Base-by-base conservation (phyloP, 1,140 invertebrate genomes). In the Frieseomelitta varia region DNA sequence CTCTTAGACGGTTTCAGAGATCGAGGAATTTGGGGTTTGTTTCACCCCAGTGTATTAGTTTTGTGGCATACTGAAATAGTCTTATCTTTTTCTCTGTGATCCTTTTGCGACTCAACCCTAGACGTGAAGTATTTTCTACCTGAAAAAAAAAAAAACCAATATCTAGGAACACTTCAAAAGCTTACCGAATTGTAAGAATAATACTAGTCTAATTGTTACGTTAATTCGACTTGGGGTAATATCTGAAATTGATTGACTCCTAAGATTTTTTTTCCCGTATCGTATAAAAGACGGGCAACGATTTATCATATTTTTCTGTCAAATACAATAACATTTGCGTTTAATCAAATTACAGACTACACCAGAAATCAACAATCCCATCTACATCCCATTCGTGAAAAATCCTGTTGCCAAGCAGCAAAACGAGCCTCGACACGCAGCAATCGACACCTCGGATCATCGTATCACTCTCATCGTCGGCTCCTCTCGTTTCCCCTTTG, bases 361-460 rank as follows among this genome's bases (percentile, higher is more conserved):
- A 12, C 21, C 1, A 61, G 24, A 61, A n/a, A 24, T 61, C 58
- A n/a, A n/a, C 24, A n/a, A n/a, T n/a, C 21, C 21, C 24, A 11
- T 58, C 21, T 11, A 24, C 21, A 27, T 14, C n/a, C 12, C 4
- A 17, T 65, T 15, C 63, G 63, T 1, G 4, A n/a, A 17, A 74
- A 53, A 74, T 75, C 30, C 30, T 75, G 73, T 75, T 75, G 73
- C 53, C 73, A 58, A 10, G 73, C 73, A 19, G 55, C 17, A 1
- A 39, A 39, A 30, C 27, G 12, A 34, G 21, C 3, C 15, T 19
- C 19, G 8, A 24, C 3, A 58, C 21, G 65, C n/a, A 65, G 14
- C 39, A 51, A 47, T 77, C 58, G 75, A 63, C 34, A 51, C 58
- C n/a, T 77, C 19, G 53, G 30, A 74, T 74, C 51, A 24, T 6